Evolutionary conservation across 2,113 vertebrate species (phyloP).

Genomic region (Callithrix jacchus): DNA sequence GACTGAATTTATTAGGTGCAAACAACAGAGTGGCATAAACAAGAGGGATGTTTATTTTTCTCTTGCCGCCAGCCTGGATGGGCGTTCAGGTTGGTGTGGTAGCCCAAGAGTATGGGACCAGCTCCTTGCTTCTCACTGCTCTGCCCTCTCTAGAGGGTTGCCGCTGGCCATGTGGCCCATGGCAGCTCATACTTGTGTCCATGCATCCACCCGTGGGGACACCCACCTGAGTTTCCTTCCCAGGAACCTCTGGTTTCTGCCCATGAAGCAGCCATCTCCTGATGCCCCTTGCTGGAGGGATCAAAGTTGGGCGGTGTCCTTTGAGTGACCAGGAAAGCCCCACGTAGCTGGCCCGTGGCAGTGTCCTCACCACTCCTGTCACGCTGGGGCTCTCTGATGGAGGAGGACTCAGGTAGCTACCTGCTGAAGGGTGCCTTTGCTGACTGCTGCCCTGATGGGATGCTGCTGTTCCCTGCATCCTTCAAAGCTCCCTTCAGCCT

Average conservation of each 20-base stretch:
- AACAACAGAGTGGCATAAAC: not conserved
- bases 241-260: not conserved
- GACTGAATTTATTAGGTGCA: not conserved
- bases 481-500: not conserved
- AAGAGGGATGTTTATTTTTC: not conserved
- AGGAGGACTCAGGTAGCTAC: not conserved
- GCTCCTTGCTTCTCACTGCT: not conserved
- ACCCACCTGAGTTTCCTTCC: not conserved
- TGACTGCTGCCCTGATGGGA: not conserved
- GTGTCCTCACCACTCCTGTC: not conserved
- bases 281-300: not conserved
- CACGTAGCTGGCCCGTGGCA: not conserved
- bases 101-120: rapidly evolving
- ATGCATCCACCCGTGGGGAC: not conserved
- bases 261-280: not conserved
- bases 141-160: not conserved
- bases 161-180: not conserved
- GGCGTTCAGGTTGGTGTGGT: not conserved
- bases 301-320: not conserved
- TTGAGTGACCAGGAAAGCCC: not conserved
- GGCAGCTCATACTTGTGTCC: not conserved
- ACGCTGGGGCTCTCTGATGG: not conserved
- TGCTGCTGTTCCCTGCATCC: not conserved
- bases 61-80: not conserved
- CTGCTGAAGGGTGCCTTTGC: not conserved